Percentiles rank a stretch among this genome's conserved stretches.
These are phyloP conservation scores for Drosophila azteca DNA, from an alignment of 1,140 invertebrate genomes.

Conservation along the genomic window DNA sequence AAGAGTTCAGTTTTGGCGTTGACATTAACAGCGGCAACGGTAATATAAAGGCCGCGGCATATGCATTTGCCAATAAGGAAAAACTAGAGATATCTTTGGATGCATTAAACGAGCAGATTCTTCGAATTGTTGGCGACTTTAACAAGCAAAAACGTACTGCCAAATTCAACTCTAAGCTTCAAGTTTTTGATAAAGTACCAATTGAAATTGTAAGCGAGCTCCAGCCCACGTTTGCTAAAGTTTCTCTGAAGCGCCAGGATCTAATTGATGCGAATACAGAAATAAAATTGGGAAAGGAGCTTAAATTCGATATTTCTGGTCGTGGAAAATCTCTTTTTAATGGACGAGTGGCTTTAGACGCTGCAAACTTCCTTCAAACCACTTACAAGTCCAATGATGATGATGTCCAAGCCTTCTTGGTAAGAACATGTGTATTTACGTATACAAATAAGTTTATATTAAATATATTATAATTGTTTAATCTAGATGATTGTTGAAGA, in stretches of 20 bases:
- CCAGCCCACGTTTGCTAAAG: constrained; percentile 55
- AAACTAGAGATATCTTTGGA: constrained; percentile 71
- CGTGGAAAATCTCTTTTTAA: constrained; percentile 86
- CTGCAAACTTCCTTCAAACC: constrained; percentile 88
- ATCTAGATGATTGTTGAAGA: constrained; percentile 65
- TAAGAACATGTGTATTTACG: constrained; percentile 74
- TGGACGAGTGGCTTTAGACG: constrained; percentile 86
- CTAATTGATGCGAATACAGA: constrained; percentile 86
- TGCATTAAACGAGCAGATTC: constrained; percentile 59
- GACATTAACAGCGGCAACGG: constrained; percentile 42
- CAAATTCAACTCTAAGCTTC: constrained; percentile 59
- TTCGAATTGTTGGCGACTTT: constrained; percentile 43
- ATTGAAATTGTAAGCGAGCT: constrained; percentile 61
- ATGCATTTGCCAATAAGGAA: constrained; percentile 43
- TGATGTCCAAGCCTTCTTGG: constrained; percentile 86
- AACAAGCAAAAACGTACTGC: constrained; percentile 54
- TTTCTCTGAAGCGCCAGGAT: constrained; percentile 83
- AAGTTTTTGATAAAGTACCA: constrained; percentile 58
- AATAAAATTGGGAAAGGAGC: constrained; percentile 87
- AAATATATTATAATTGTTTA: neutral
- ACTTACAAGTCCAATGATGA: constrained; percentile 87
- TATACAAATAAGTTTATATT: neutral
- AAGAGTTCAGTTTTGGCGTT: constrained; percentile 43
- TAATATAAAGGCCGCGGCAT: constrained; percentile 27
- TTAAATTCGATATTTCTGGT: constrained; percentile 86